Conservation (phyloP, 2,113 vertebrate species). For the Tricholaema leucomelas region DNA sequence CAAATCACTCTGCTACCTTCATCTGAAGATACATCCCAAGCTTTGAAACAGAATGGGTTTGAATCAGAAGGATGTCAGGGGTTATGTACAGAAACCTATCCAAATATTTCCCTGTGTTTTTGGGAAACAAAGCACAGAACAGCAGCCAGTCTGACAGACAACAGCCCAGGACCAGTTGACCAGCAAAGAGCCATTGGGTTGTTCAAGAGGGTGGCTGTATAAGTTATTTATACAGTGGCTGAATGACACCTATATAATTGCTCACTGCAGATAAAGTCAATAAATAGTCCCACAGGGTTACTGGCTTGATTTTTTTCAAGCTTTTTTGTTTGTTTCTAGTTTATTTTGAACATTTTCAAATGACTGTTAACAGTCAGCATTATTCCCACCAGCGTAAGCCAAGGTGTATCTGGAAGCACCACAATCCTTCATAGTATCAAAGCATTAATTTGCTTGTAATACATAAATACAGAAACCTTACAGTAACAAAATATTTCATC, state of each 20-base stretch:
- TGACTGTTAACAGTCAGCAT: neutral
- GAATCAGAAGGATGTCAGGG: neutral
- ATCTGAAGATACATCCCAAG: neutral
- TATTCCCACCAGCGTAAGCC: neutral
- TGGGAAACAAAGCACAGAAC: neutral
- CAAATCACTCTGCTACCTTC: neutral
- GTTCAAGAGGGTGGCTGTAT: neutral
- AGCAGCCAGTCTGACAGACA: neutral
- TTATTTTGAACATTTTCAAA: neutral
- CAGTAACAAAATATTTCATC: neutral
- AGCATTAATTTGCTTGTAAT: neutral
- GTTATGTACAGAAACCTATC: neutral
- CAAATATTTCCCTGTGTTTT: neutral
- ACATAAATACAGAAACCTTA: neutral
- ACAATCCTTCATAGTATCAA: neutral
- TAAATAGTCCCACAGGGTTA: neutral
- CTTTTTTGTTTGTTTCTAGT: neutral
- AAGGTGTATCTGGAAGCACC: rapidly evolving
- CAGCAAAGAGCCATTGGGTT: neutral
- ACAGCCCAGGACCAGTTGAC: neutral
- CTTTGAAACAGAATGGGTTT: neutral
- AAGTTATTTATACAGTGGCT: neutral
- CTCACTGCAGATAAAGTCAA: neutral
- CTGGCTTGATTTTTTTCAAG: neutral
- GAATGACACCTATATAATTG: neutral